These are phyloP conservation scores for Ranitomeya imitator DNA, from an alignment of 2,113 vertebrate genomes.

Conservation along the genomic window DNA sequence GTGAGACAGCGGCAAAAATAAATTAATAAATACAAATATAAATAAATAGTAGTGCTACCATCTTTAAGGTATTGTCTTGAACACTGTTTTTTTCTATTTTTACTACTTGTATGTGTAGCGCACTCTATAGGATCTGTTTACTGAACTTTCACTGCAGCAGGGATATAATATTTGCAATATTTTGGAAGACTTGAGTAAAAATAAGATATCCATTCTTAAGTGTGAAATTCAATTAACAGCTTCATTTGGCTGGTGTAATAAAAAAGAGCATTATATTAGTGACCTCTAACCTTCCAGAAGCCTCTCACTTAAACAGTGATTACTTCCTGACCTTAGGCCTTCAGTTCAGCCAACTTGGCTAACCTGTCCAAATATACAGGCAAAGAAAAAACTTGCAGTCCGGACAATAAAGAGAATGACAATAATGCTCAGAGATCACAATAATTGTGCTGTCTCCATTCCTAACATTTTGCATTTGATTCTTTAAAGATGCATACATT, in stretches of 20 bases:
- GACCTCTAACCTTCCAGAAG: conserved; percentile 4
- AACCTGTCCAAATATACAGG: neutral
- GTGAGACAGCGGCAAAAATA: no score
- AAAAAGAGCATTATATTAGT: conserved; percentile 5
- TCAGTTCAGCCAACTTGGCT: neutral
- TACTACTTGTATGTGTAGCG: neutral
- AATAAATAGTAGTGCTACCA: no score
- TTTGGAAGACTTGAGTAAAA: neutral
- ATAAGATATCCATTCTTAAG: neutral
- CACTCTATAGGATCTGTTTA: neutral
- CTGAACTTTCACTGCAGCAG: neutral
- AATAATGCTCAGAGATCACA: neutral
- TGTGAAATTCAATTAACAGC: neutral
- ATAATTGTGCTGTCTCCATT: neutral
- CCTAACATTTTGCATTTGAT: neutral
- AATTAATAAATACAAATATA: no score
- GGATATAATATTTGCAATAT: neutral
- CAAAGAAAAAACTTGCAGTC: neutral
- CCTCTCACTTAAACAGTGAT: neutral
- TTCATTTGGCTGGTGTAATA: neutral
- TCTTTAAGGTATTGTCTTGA: neutral
- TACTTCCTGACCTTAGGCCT: neutral
- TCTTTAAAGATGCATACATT: neutral
- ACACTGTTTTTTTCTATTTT: neutral
- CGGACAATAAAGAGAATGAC: neutral